phyloP scores from a whole-genome alignment of 1,140 invertebrate genomes.

The Cydia splendana region DNA sequence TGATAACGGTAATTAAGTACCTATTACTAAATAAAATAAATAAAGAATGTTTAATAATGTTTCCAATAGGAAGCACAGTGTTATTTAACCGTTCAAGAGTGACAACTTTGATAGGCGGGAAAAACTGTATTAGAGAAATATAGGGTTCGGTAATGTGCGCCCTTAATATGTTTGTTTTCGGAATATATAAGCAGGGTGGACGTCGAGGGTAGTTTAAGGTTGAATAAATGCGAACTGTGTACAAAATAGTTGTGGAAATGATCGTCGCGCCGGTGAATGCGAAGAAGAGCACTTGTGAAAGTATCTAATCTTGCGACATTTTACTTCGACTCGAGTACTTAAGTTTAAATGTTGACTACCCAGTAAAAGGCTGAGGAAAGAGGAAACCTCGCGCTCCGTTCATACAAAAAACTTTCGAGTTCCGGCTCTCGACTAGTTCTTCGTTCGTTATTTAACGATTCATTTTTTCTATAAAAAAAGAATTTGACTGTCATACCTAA shows the following conservation, averaged over 20 bases:
- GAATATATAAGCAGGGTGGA: constrained; percentile 37
- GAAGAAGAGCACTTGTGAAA: not conserved
- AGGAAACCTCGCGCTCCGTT: not conserved
- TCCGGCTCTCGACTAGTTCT: not conserved
- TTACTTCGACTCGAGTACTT: too few relatives aligned
- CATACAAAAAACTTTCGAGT: not conserved
- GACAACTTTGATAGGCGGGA: constrained; percentile 39
- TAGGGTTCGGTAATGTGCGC: constrained; percentile 41
- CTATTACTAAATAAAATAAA: too few relatives aligned
- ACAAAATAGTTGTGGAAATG: not conserved
- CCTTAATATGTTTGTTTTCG: constrained; percentile 51
- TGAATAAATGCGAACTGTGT: constrained; percentile 2
- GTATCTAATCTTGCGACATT: not conserved
- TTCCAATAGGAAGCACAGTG: constrained; percentile 23
- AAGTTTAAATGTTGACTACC: not conserved
- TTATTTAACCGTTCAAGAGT: constrained; percentile 31
- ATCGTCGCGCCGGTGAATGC: not conserved
- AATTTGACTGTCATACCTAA: too few relatives aligned
- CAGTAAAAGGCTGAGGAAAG: not conserved
- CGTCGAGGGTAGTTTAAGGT: constrained; percentile 5
- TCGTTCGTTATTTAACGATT: too few relatives aligned
- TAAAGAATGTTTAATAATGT: not conserved
- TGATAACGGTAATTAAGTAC: too few relatives aligned
- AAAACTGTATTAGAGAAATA: constrained; percentile 39
- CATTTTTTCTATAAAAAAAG: too few relatives aligned